Evolutionary conservation across 2,888 invertebrate species (phyloP).

Genomic region (Sthenelais limicola): DNA sequence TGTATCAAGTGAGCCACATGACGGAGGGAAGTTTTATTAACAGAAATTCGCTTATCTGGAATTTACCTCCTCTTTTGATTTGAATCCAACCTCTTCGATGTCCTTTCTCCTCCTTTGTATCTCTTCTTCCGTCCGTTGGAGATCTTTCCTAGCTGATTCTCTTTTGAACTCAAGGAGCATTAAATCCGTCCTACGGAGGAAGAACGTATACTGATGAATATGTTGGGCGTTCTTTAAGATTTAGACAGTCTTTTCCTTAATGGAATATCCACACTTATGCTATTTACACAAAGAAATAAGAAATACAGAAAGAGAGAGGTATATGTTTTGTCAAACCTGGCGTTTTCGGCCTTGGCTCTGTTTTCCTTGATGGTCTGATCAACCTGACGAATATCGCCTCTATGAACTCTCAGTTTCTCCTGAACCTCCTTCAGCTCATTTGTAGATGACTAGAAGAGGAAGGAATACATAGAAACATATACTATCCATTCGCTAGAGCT

Average conservation of each 20-base stretch:
- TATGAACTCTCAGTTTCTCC: slow-evolving; percentile 42
- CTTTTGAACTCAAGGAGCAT: slow-evolving; percentile 69
- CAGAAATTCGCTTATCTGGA: background rate
- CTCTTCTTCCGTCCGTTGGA: slow-evolving; percentile 55
- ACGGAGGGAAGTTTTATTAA: too few species aligned
- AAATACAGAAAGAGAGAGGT: too few species aligned
- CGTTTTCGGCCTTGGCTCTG: slow-evolving; percentile 63
- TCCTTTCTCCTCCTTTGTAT: background rate
- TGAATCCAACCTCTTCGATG: slow-evolving; percentile 16
- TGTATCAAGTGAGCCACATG: too few species aligned
- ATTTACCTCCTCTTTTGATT: slow-evolving; percentile 9
- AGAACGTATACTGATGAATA: too few species aligned
- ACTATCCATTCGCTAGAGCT: too few species aligned
- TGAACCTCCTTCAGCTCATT: slow-evolving; percentile 35
- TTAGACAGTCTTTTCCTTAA: background rate
- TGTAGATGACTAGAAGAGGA: too few species aligned
- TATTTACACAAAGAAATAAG: background rate
- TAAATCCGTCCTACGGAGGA: slow-evolving; percentile 60
- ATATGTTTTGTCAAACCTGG: slow-evolving; percentile 56
- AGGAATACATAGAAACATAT: too few species aligned
- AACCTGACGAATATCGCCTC: slow-evolving; percentile 48
- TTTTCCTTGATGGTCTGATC: slow-evolving; percentile 55
- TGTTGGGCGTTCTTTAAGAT: too few species aligned
- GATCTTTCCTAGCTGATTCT: slow-evolving; percentile 64
- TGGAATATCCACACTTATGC: background rate